phyloP scores from a whole-genome alignment of 2,113 vertebrate genomes.

The Callopanchax toddi region DNA sequence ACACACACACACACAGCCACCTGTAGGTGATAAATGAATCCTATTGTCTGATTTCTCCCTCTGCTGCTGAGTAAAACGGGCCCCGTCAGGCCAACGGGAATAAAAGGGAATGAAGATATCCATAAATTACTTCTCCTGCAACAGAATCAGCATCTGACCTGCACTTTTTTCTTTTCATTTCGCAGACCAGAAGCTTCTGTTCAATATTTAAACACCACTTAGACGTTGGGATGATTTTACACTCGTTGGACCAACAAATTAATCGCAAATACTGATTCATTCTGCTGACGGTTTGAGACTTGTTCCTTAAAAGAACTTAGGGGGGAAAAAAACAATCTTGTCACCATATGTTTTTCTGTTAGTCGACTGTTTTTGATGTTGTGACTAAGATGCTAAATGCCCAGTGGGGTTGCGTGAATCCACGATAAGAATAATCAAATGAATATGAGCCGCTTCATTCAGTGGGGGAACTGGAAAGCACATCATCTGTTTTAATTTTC shows the following conservation, averaged over 20 bases:
- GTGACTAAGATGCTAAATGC: conserved; percentile 33
- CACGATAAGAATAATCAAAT: conserved; percentile 31
- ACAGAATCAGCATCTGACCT: conserved; percentile 36
- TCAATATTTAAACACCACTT: conserved; percentile 67
- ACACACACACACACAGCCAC: too few relatives aligned
- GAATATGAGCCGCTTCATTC: conserved; percentile 27
- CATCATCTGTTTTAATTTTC: conserved; percentile 18
- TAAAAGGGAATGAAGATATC: conserved; percentile 40
- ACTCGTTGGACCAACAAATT: conserved; percentile 66
- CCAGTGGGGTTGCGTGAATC: conserved; percentile 51
- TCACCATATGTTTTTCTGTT: conserved; percentile 22
- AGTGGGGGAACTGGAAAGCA: conserved; percentile 16
- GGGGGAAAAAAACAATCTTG: not conserved
- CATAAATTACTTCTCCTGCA: conserved; percentile 12
- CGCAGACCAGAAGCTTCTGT: conserved; percentile 44
- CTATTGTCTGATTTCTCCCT: conserved; percentile 31
- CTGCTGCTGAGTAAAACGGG: conserved; percentile 17
- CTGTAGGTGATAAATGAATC: conserved; percentile 65
- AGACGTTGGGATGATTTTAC: conserved; percentile 63
- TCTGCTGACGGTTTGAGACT: conserved; percentile 26
- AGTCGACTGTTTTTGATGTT: conserved; percentile 29
- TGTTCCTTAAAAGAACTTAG: not conserved
- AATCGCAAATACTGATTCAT: conserved; percentile 41
- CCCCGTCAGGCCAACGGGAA: conserved; percentile 19
- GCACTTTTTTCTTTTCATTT: conserved; percentile 50